Evolutionary conservation across 2,113 vertebrate genomes (phyloP).

Genomic region (Zosterops lateralis): DNA sequence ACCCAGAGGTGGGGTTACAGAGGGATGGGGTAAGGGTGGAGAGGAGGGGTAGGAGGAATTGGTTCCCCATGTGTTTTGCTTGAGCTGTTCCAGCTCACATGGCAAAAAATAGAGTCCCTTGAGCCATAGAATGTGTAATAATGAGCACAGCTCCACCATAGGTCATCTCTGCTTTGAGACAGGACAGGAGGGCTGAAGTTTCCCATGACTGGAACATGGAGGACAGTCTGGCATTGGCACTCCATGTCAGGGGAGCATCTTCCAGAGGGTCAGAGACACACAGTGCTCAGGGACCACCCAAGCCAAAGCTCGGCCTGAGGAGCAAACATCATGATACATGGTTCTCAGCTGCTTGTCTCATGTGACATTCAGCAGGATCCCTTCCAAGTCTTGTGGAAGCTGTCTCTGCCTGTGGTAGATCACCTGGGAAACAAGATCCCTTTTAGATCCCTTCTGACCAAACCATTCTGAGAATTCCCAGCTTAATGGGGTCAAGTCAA

Average conservation of each 20-base stretch:
- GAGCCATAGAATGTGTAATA: accelerated
- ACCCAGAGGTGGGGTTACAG: not conserved
- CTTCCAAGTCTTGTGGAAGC: not conserved
- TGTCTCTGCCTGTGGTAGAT: not conserved
- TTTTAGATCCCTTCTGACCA: not conserved
- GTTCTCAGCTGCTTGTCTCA: accelerated
- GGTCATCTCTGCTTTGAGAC: not conserved
- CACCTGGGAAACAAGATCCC: too few species aligned
- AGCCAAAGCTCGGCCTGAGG: not conserved
- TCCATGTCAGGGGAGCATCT: not conserved
- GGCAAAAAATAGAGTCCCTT: not conserved
- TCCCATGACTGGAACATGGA: accelerated
- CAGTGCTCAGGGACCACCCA: not conserved
- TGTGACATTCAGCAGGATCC: not conserved
- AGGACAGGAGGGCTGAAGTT: not conserved
- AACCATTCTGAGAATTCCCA: not conserved
- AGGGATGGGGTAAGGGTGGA: not conserved
- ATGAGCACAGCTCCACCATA: accelerated
- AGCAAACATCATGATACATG: accelerated
- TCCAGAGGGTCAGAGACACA: accelerated
- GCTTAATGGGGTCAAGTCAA: not conserved
- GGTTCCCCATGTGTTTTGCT: not conserved
- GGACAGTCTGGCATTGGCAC: not conserved
- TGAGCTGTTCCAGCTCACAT: not conserved
- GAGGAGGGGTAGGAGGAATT: accelerated